Evolutionary conservation across 2,888 invertebrate genomes (phyloP).

Genomic region (Iselma pallidipennis): DNA sequence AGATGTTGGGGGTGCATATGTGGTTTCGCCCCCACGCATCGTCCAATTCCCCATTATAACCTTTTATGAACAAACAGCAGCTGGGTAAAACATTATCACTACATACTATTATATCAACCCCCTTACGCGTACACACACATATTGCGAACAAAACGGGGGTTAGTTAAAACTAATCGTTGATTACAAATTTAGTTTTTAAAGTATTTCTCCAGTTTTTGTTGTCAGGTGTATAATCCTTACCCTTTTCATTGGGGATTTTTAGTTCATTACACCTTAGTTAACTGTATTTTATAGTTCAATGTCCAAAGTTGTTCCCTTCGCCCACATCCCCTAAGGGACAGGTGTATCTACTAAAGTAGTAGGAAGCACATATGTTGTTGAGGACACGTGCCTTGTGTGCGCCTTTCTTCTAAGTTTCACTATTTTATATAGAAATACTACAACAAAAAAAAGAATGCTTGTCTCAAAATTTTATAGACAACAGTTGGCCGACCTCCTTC

Average conservation of each 20-base stretch:
- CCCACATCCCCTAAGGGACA: conserved; percentile 37
- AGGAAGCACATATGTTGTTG: conserved; percentile 20
- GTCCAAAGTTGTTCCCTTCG: conserved; percentile 34
- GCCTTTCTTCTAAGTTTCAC: background rate
- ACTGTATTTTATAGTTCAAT: conserved; percentile 40
- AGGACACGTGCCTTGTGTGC: conserved; percentile 16
- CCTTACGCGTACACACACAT: conserved; percentile 24
- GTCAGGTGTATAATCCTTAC: conserved; percentile 15
- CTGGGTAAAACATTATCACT: conserved; percentile 27
- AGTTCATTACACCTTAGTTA: conserved; percentile 40
- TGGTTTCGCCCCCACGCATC: conserved; percentile 22
- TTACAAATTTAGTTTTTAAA: background rate
- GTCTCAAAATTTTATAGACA: background rate
- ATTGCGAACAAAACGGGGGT: conserved; percentile 27
- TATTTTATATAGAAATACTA: background rate
- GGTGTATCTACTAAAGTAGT: conserved; percentile 26
- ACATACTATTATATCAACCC: conserved; percentile 23
- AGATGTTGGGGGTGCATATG: conserved; percentile 19
- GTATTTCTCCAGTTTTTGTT: background rate
- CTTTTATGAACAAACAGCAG: conserved; percentile 26
- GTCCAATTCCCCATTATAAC: conserved; percentile 8
- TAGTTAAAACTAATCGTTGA: no score
- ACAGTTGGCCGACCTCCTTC: conserved; percentile 11
- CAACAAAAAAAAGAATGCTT: no score
- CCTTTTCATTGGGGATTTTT: conserved; percentile 5